Conservation (phyloP, 2,888 invertebrate genomes). For the Keiferia lycopersicella region DNA sequence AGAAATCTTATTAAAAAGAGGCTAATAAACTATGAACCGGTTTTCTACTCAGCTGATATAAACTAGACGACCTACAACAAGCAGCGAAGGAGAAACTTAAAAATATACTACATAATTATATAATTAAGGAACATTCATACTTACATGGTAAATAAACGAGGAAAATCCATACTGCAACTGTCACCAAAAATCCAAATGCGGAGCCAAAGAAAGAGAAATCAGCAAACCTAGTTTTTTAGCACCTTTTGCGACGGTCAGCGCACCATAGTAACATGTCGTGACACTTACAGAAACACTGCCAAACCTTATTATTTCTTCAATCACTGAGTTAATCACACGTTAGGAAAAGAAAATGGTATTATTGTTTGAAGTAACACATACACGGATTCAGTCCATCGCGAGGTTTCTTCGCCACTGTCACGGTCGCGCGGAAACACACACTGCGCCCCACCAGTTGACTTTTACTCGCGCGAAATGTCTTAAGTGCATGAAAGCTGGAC, state of each 20-base stretch:
- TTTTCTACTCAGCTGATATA: conserved; percentile 1
- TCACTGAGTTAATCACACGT: conserved; percentile 12
- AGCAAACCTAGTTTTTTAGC: conserved; percentile 36
- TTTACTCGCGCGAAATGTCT: conserved; percentile 41
- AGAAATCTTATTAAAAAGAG: conserved; percentile 16
- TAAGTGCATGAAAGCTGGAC: conserved; percentile 33
- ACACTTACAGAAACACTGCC: conserved; percentile 34
- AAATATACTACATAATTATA: neutral
- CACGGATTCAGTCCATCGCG: conserved; percentile 33
- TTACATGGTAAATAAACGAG: too few species aligned
- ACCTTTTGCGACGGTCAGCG: conserved; percentile 40
- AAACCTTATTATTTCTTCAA: conserved; percentile 13
- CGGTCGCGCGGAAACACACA: conserved; percentile 37
- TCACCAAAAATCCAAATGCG: conserved; percentile 36
- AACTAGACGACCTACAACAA: conserved; percentile 18
- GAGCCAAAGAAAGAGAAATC: conserved; percentile 38
- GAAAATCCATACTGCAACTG: conserved; percentile 34
- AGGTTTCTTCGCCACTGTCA: conserved; percentile 49
- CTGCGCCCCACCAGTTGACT: conserved; percentile 40
- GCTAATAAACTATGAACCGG: conserved; percentile 22
- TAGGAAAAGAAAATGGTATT: conserved; percentile 9
- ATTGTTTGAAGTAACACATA: conserved; percentile 23
- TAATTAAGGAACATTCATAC: too few species aligned
- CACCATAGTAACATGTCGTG: conserved; percentile 39
- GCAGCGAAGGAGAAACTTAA: neutral